phyloP scores from a whole-genome alignment of 2,797 vertebrate genomes.

The Mormyrops attenuatus region DNA sequence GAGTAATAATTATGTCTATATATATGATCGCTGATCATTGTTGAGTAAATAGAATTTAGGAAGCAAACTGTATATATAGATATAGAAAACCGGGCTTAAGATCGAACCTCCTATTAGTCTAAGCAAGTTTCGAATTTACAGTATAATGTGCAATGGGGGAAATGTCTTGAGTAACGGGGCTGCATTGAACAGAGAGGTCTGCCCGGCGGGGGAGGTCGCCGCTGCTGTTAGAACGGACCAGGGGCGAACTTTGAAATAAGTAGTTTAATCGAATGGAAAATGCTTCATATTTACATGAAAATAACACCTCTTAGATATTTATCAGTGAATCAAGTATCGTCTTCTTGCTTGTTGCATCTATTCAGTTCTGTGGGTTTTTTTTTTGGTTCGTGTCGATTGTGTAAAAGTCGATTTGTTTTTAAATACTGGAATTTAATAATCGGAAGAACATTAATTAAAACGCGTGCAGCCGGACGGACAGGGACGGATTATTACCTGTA shows the following conservation, averaged over 20 bases:
- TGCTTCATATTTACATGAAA: background rate
- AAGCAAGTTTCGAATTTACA: slow-evolving; percentile 8
- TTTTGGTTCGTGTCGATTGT: background rate
- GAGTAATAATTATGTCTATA: background rate
- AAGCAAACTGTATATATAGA: background rate
- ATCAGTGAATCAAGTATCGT: background rate
- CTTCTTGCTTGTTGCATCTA: background rate
- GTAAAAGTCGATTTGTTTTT: background rate
- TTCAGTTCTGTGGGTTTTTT: background rate
- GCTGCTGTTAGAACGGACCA: background rate
- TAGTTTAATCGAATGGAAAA: background rate
- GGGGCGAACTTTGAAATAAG: background rate
- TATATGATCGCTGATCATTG: background rate
- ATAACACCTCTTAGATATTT: background rate
- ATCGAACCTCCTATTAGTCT: background rate
- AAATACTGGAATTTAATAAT: background rate
- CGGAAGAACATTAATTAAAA: background rate
- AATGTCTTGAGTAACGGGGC: background rate
- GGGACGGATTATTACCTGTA: slow-evolving; percentile 15
- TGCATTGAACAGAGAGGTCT: background rate
- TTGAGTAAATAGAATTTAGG: background rate
- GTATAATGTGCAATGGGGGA: background rate
- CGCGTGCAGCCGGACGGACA: background rate
- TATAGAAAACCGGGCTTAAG: background rate
- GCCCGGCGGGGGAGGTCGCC: background rate